A percentile compares a stretch with the other conserved stretches of the same genome.
phyloP scores from a whole-genome alignment of 2,888 invertebrate species.

The Erebia ligea region DNA sequence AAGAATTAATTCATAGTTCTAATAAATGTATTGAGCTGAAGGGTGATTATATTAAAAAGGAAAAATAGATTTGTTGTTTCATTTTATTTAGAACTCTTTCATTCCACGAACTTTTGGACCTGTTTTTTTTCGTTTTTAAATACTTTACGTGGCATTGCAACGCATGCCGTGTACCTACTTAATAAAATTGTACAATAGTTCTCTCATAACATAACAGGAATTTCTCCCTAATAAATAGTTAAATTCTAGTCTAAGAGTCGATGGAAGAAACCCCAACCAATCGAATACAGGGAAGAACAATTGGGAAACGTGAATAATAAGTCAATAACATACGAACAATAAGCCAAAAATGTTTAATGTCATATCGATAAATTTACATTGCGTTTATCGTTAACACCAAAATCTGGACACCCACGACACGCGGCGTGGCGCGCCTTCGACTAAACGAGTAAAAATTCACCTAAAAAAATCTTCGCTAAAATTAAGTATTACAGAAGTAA shows the following conservation, averaged over 20 bases:
- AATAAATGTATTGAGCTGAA: too few species aligned
- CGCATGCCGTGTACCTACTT: too few species aligned
- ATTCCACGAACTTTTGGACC: too few species aligned
- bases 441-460: slow-evolving; percentile 79
- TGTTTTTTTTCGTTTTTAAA: too few species aligned
- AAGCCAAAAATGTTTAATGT: slow-evolving; percentile 84
- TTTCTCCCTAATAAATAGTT: not conserved
- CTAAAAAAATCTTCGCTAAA: slow-evolving; percentile 76
- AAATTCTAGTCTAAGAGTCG: not conserved
- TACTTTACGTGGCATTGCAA: too few species aligned
- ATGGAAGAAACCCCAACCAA: not conserved
- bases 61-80: too few species aligned
- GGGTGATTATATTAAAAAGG: too few species aligned
- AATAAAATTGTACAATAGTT: too few species aligned
- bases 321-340: slow-evolving; percentile 78
- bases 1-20: too few species aligned
- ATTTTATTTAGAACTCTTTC: too few species aligned
- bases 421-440: slow-evolving; percentile 72
- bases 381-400: slow-evolving; percentile 77
- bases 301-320: slow-evolving; percentile 47
- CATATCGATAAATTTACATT: slow-evolving; percentile 81
- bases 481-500: slow-evolving; percentile 63
- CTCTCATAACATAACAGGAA: not conserved
- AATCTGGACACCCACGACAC: slow-evolving; percentile 70
- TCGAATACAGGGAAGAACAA: not conserved